Percentiles rank a stretch among this genome's conserved stretches.
These are phyloP conservation scores for Ataeniobius toweri DNA, from an alignment of 2,797 vertebrate species.

Conservation along the genomic window DNA sequence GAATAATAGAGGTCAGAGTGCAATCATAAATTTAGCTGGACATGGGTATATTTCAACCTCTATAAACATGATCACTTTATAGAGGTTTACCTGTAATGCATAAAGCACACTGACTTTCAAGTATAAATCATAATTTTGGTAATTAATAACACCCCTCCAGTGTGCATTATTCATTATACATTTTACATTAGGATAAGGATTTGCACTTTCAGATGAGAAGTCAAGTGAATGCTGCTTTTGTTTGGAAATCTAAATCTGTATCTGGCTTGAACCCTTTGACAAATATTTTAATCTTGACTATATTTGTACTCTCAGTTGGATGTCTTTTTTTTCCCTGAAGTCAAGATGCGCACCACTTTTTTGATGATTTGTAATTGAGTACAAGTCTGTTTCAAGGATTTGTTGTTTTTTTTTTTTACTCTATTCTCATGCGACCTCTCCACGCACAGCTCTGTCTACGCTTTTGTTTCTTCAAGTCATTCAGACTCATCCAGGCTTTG, in stretches of 20 bases:
- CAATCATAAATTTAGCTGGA: background rate
- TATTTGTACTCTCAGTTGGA: conserved; percentile 13
- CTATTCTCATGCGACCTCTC: conserved; percentile 46
- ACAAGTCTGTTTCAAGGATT: conserved; percentile 44
- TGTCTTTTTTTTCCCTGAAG: conserved; percentile 2
- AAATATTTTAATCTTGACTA: conserved; percentile 34
- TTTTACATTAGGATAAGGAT: conserved; percentile 39
- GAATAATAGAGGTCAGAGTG: background rate
- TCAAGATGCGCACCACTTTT: conserved; percentile 28
- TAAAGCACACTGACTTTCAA: background rate
- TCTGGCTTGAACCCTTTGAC: conserved; percentile 28
- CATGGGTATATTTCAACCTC: background rate
- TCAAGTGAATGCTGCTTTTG: conserved; percentile 20
- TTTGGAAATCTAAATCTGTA: conserved; percentile 29
- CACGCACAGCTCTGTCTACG: conserved; percentile 36
- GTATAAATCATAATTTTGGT: too few species aligned
- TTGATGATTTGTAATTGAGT: conserved; percentile 48
- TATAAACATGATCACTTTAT: background rate
- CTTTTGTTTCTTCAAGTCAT: conserved; percentile 62
- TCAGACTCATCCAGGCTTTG: conserved; percentile 56
- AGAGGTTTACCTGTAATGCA: background rate
- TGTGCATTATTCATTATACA: conserved; percentile 12
- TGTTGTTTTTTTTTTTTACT: conserved; percentile 53
- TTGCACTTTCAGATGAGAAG: conserved; percentile 29
- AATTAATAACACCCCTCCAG: conserved; percentile 25